phyloP scores from a whole-genome alignment of 2,797 vertebrate genomes.

The Phrynocephalus forsythii region DNA sequence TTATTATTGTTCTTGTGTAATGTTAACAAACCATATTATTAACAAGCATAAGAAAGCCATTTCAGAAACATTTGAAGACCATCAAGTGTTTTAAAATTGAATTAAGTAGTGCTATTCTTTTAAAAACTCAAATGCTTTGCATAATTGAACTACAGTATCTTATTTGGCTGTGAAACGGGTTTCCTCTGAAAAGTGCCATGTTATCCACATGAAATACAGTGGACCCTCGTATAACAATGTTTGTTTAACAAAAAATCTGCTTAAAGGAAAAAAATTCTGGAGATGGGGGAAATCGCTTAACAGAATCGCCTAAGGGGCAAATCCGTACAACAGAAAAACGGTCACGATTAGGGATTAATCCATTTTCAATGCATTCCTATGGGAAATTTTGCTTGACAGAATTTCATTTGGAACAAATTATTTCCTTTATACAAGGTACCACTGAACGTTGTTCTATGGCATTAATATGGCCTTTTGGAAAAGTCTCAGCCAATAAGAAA shows the following conservation, averaged over 20 bases:
- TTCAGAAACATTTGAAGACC: not conserved
- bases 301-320: no score
- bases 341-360: no score
- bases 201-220: not conserved
- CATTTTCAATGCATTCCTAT: no score
- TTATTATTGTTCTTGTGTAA: slow-evolving; percentile 8
- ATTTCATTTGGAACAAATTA: no score
- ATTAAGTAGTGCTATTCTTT: not conserved
- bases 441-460: no score
- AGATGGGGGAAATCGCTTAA: no score
- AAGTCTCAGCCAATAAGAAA: not conserved
- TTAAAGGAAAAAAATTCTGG: no score
- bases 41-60: slow-evolving; percentile 1
- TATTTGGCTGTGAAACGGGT: not conserved
- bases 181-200: not conserved
- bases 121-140: not conserved
- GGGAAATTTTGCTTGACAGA: no score
- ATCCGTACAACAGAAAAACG: no score
- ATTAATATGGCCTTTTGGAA: not conserved
- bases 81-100: not conserved
- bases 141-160: not conserved
- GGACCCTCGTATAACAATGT: no score
- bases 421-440: no score
- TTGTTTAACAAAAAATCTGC: no score
- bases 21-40: slow-evolving; percentile 6